phyloP scores from a whole-genome alignment of 2,888 invertebrate species.

The Chalcosyrphus nemorum region DNA sequence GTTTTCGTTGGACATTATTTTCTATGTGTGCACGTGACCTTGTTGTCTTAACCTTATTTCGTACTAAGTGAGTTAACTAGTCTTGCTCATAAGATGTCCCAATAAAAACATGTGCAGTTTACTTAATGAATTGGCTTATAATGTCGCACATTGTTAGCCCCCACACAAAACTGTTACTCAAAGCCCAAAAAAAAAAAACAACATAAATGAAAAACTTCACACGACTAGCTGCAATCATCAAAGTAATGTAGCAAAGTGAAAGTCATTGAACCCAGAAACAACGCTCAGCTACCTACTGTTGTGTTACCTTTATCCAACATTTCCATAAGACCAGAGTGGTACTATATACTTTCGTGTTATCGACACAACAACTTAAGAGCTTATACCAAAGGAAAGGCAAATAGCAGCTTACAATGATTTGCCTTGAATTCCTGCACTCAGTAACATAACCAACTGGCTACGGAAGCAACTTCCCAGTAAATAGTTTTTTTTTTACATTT shows the following conservation, averaged over 20 bases:
- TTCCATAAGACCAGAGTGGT: conserved; percentile 47
- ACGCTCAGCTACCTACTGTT: conserved; percentile 51
- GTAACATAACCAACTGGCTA: conserved; percentile 24
- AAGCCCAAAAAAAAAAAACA: conserved; percentile 17
- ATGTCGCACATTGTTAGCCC: not conserved
- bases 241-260: conserved; percentile 57
- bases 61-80: not conserved
- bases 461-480: conserved; percentile 51
- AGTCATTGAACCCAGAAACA: conserved; percentile 67
- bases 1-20: no score
- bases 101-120: not conserved
- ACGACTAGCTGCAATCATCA: conserved; percentile 48
- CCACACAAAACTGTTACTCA: conserved; percentile 23
- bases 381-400: conserved; percentile 48
- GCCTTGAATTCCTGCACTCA: conserved; percentile 47
- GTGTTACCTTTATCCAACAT: conserved; percentile 57
- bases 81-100: not conserved
- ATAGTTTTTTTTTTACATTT: conserved; percentile 33
- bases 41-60: not conserved
- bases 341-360: conserved; percentile 44
- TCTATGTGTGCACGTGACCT: not conserved
- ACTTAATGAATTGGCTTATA: not conserved
- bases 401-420: conserved; percentile 42
- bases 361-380: conserved; percentile 38
- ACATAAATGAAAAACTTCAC: conserved; percentile 38